Evolutionary conservation across 2,113 vertebrate genomes (phyloP).

Genomic region (Malurus alboscapulatus): DNA sequence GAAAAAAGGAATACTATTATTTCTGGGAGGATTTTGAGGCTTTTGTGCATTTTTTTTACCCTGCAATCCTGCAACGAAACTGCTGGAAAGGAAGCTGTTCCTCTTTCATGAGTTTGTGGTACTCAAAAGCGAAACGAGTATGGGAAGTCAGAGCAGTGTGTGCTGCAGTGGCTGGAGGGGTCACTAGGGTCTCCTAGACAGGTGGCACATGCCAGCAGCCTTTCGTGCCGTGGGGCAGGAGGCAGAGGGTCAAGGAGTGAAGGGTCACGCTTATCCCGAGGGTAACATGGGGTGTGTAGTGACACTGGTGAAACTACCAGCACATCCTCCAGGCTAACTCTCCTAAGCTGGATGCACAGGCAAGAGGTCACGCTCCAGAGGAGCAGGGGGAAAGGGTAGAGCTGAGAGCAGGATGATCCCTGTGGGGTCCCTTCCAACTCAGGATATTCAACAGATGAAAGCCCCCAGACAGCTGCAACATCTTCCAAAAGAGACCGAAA

Average conservation of each 20-base stretch:
- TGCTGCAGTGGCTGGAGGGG: neutral
- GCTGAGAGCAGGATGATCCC: neutral
- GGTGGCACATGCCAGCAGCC: fast-evolving
- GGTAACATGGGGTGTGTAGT: too few species aligned
- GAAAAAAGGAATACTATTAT: neutral
- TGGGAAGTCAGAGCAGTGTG: fast-evolving
- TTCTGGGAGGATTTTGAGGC: neutral
- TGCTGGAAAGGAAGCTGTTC: neutral
- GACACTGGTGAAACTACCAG: neutral
- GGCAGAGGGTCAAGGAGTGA: fast-evolving
- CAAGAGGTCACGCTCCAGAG: fast-evolving
- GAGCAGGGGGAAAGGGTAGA: fast-evolving
- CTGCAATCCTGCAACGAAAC: fast-evolving
- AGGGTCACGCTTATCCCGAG: neutral
- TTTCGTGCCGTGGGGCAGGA: fast-evolving
- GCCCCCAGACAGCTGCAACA: fast-evolving
- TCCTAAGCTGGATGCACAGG: neutral
- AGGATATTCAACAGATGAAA: neutral
- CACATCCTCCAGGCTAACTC: fast-evolving
- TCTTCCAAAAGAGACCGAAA: neutral
- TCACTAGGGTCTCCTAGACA: fast-evolving
- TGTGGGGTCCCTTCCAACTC: neutral
- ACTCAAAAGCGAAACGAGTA: fast-evolving
- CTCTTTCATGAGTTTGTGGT: neutral
- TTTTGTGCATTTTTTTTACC: fast-evolving